Base-by-base conservation (phyloP, 2,113 vertebrate species). In the Strigops habroptila region DNA sequence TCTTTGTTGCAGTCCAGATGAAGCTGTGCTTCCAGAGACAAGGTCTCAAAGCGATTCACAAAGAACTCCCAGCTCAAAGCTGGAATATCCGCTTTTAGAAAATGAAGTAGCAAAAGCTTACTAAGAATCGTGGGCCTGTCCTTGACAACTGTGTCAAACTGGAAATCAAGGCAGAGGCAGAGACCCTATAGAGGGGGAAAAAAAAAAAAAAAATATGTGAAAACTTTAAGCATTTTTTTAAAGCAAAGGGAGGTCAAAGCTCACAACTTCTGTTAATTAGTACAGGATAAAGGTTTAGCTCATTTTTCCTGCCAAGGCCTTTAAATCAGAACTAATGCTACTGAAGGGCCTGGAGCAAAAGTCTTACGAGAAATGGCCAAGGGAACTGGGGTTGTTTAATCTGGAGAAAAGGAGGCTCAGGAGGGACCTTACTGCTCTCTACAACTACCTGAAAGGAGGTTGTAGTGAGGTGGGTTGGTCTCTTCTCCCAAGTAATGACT, bases 1-100 rank as follows among this genome's bases (percentile, higher is more conserved):
- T 99, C 99, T 97, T 99, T 99, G 97, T 99, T 99, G 98, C 99
- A 99, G 97, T 99, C 99, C 95, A 99, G 98, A 97, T 99, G 99
- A 77, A 99, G 97, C 96, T 99, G 99, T 80, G 99, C 99, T 98
- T 99, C 99, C 96, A 99, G 98, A 87, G 99, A 99, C n/a, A 99
- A 97, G 0, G 99, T 99, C 96, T 99, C 99, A 97, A 99, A 99
- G 86, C 99, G 99, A 96, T 99, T 99, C 93, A 99, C 99, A 95
- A 99, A 99, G 94, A 99, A 99, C 96, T 99, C 99, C 99, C 99
- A 99, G 96, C 99, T 99, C 81, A 99, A 98, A 18, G 99, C 99
- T 37, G 99, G 99, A 91, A 99, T 98, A 89, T 99, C 99, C 89
- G 98, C 98, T 97, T 99, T 99, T 67, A 99, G 98, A 95, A 98